Evolutionary conservation across 2,888 invertebrate genomes (phyloP), one percentile per base, ranked within the genome.

Genomic region (Encarsia formosa): DNA sequence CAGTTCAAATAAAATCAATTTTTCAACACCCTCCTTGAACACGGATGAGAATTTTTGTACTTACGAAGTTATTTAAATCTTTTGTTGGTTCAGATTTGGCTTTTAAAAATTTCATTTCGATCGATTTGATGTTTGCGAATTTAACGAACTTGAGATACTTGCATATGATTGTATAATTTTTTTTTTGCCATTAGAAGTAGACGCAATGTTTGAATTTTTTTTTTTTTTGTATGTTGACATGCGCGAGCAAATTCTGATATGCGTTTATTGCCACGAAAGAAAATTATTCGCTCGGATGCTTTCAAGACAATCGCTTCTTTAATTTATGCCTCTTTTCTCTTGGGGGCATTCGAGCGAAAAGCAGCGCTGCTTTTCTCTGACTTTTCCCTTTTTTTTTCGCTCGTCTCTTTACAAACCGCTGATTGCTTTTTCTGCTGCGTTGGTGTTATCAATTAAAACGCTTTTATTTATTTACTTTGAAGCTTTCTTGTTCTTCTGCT

Each of bases 241-340:
- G 20, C 32, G 19, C 5, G 9, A 29, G 32, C 39, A 23, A 44
- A 32, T 49, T 49, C 48, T 40, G 48, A 52, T 34, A 6, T 22
- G 39, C 52, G 42, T 38, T 32, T 23, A n/a, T n/a, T n/a, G 40
- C 29, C 31, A 39, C 38, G 44, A 39, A 42, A 35, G 40, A 48
- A 42, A 49, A 51, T 44, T 41, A 47, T 23, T 49, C 49, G 49
- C 52, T 52, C 43, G 56, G 56, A 52, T 56, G 49, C 46, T 52
- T 22, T 40, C 24, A 35, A 49, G 52, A 56, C 52, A 49, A 56
- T 52, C 46, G 46, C 18, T 42, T 39, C 39, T 42, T 39, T 46
- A 49, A 49, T 56, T 52, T 38, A 45, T 52, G 48, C 40, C 48
- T 29, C 22, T 26, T 46, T 42, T 42, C 1, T 5, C 39, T 31